Evolutionary conservation across 2,888 invertebrate species (phyloP), one percentile per base, ranked within the genome.

Genomic region (Clostera curtula): DNA sequence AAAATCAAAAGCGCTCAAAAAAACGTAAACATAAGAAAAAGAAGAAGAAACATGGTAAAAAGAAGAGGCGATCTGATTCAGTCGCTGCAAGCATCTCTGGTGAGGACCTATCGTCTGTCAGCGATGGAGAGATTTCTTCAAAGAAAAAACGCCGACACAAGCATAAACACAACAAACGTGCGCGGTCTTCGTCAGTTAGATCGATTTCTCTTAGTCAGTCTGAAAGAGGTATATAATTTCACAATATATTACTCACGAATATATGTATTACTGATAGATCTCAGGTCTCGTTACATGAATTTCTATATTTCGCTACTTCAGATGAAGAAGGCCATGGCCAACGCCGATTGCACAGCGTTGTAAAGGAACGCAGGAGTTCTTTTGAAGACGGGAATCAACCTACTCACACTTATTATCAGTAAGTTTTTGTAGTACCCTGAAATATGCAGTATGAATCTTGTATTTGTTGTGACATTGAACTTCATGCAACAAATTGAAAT

Each of bases 11-110:
- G 34, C 74, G 75, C 10, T 49, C 64, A 3, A 84, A 83, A 39
- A 84, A 80, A 56, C 75, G 82, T 10, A 85, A 84, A 42, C 84
- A 84, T 31, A 84, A 84, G 62, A 84, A 84, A 44, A 85, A 85
- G 61, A 85, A 84, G 60, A 82, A 77, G 63, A 84, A 84, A 47
- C 84, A 84, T 32, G 56, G 52, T 8, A 85, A 85, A 53, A 82
- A 72, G 51, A 83, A 79, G 42, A 63, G 71, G 33, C 77, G 73
- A 16, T 63, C 69, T 1, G 62, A 55, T 29, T 77, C 80, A 1
- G 61, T 49, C 3, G 66, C 51, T 2, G 57, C 58, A 13, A 19
- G 12, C 10, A 68, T n/a, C n/a, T n/a, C n/a, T n/a, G n/a, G n/a
- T n/a, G n/a, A n/a, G n/a, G n/a, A n/a, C n/a, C n/a, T n/a, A n/a